phyloP scores from a whole-genome alignment of 2,113 vertebrate genomes.

The Cottus gobio region DNA sequence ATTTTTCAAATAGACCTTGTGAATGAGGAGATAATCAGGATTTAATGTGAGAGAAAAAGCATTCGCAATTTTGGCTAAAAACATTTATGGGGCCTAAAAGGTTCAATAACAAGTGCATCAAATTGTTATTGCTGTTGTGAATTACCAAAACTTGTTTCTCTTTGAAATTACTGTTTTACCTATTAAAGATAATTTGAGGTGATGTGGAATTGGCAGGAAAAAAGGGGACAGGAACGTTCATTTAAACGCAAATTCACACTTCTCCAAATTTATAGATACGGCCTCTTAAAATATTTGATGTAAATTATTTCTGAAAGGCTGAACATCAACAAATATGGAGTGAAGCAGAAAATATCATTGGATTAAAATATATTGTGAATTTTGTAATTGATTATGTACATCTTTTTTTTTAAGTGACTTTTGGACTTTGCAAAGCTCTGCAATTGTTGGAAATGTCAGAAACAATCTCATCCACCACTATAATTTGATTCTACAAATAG shows the following conservation, averaged over 20 bases:
- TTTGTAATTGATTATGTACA: not conserved
- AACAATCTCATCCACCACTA: not conserved
- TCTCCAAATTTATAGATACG: not conserved
- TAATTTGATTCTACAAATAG: not conserved
- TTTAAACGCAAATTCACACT: not conserved
- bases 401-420: not conserved
- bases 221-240: no score
- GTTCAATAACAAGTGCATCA: not conserved
- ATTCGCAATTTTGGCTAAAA: no score
- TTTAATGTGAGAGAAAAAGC: no score
- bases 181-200: not conserved
- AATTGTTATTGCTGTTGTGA: not conserved
- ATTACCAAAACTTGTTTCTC: not conserved
- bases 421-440: not conserved
- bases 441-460: not conserved
- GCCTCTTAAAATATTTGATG: not conserved
- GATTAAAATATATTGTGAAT: not conserved
- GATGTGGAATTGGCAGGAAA: not conserved
- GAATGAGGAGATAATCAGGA: no score
- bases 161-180: not conserved
- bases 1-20: no score
- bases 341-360: no score
- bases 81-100: no score
- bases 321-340: no score
- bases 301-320: no score